These are phyloP conservation scores for Natrix natrix DNA, from an alignment of 2,797 vertebrate genomes.

Conservation along the genomic window DNA sequence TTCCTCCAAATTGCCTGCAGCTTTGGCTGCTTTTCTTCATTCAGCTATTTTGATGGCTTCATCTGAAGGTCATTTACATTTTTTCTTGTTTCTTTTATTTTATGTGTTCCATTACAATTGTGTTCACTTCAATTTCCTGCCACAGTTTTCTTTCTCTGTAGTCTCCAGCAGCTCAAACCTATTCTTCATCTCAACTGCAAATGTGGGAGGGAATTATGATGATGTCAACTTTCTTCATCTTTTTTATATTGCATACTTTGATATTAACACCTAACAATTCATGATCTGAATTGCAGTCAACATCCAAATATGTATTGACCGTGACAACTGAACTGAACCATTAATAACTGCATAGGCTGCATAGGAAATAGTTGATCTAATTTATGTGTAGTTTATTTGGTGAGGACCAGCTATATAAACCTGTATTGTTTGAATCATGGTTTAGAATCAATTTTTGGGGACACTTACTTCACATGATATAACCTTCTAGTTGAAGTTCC, in stretches of 20 bases:
- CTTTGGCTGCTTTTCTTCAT: background rate
- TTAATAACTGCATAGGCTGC: background rate
- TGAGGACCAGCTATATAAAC: background rate
- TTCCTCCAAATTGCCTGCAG: background rate
- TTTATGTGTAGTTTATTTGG: background rate
- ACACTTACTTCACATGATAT: no score
- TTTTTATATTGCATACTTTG: no score
- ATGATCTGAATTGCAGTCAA: background rate
- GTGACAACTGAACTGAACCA: background rate
- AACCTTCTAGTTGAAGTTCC: no score
- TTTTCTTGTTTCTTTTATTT: background rate
- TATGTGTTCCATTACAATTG: background rate
- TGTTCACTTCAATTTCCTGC: background rate
- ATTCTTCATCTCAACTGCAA: background rate
- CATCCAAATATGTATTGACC: background rate
- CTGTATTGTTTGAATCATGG: background rate
- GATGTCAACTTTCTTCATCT: no score
- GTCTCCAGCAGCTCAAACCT: background rate
- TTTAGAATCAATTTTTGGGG: background rate
- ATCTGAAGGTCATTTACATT: background rate
- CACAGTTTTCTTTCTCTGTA: background rate
- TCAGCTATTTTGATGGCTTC: background rate
- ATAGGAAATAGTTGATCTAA: background rate
- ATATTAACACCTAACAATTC: background rate
- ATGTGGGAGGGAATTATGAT: background rate